Base-by-base conservation (phyloP, 2,113 vertebrate species). In the Aptenodytes patagonicus region DNA sequence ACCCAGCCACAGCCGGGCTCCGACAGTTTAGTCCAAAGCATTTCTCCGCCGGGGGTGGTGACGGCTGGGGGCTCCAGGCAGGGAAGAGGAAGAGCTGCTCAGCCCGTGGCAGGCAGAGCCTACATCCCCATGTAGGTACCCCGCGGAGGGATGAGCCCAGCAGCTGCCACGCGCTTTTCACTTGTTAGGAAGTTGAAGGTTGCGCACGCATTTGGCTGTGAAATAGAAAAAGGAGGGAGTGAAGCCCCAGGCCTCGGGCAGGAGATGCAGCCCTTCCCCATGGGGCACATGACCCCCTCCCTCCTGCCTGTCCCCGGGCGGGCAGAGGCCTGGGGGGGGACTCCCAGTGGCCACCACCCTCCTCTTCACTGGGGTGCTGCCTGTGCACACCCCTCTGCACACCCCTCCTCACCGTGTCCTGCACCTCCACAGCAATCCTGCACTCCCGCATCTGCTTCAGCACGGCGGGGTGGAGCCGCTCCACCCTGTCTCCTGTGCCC, bases 101-200 rank as follows among this genome's bases (percentile, higher is more conserved):
- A 71, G 61, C 13, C 31, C 2, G 3, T 1, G 21, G 18, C 42
- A 3, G 77, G 55, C 47, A 42, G 58, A 10, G 21, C 87, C 91
- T 10, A 96, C 13, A 66, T 2, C 25, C 5, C 40, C 9, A 0
- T 3, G 4, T 31, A 86, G 77, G 34, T 28, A 57, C 77, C 65
- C 24, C 28, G 94, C 0, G 99, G 99, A 13, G 99, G 99, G 60
- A 99, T 99, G 52, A 99, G 98, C 31, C 97, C 99, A 10, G 99
- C 99, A 13, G 99, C 99, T 1, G 97, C 95, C 11, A 98, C 0
- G 3, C 99, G 98, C 24, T 98, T 95, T 96, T 99, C 99, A 10
- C 97, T 99, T 3, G 73, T 95, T 71, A 99, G 96, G 96, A 99
- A 99, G 98, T 99, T 99, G 98, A 99, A 99, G 7, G 99, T 99